Evolutionary conservation across 1,140 invertebrate genomes (phyloP).

Genomic region (Platyscapa corneri): DNA sequence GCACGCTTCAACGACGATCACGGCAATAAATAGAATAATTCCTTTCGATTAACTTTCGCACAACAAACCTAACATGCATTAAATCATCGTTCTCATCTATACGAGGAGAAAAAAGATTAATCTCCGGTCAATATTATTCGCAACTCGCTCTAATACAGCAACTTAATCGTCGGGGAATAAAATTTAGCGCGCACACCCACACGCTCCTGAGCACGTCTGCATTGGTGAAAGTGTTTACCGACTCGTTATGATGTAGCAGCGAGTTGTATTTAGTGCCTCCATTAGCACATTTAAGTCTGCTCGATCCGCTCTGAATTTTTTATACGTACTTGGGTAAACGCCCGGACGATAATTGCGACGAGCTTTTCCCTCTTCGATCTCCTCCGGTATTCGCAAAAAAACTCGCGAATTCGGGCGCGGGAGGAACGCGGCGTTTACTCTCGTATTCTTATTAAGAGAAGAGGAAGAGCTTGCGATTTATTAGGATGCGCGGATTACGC

Average conservation of each 20-base stretch:
- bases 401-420: neutral
- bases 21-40: neutral
- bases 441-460: no score
- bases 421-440: no score
- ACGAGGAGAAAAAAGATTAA: neutral
- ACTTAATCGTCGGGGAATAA: neutral
- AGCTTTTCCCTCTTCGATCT: no score
- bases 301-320: slow-evolving; percentile 56
- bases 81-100: neutral
- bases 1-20: neutral
- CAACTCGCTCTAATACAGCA: neutral
- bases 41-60: neutral
- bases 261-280: slow-evolving; percentile 27
- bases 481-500: neutral
- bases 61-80: neutral
- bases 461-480: no score
- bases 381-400: neutral
- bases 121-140: neutral
- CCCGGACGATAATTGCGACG: slow-evolving; percentile 54
- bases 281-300: slow-evolving; percentile 57
- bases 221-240: slow-evolving; percentile 8
- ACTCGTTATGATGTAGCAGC: neutral
- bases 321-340: neutral
- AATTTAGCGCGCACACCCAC: neutral
- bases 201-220: neutral